Evolutionary conservation across 2,797 vertebrate species (phyloP), one percentile per base, ranked within the genome.

Genomic region (Danio aesculapii): DNA sequence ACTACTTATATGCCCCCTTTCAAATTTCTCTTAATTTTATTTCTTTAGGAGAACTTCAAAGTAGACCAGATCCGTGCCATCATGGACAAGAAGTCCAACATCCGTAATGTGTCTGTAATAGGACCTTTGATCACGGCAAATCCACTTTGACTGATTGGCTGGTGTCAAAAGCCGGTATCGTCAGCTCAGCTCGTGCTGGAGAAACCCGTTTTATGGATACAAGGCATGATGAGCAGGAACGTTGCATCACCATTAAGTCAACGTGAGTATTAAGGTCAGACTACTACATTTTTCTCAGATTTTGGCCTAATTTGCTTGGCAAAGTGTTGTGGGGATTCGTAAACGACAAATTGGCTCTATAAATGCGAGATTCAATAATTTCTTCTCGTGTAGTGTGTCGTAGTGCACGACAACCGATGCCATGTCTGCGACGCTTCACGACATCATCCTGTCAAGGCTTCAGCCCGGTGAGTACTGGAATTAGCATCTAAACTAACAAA

Each of bases 31-130:
- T 46, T 44, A 0, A 13, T 6, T 44, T n/a, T 3, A 13, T 4
- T 16, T 53, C 3, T 9, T 5, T 44, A 99, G 98, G 97, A 99
- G 94, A 98, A 98, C 94, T 98, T 98, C 89, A 99, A 97, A 0
- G 94, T 98, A 87, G 96, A 99, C 88, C 96, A 98, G 94, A 98
- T 98, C 91, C 95, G 96, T 94, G 87, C 90, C 93, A 98, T 99
- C 93, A 98, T 98, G 97, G 97, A 99, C 96, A 98, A 97, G 84
- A 98, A 98, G 93, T 94, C 96, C 89, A 98, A 98, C 90, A 99
- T 98, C 91, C 94, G 96, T 71, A 99, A 98, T 92, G 98, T 98
- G 97, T 99, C 98, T 0, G 98, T 99, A 91, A 98, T 99, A 10
- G 96, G 96, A 3, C 97, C 99, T 0, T 99, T 6, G 97, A 99